Evolutionary conservation across 2,113 vertebrate species (phyloP).

Genomic region (Donacobius atricapilla): DNA sequence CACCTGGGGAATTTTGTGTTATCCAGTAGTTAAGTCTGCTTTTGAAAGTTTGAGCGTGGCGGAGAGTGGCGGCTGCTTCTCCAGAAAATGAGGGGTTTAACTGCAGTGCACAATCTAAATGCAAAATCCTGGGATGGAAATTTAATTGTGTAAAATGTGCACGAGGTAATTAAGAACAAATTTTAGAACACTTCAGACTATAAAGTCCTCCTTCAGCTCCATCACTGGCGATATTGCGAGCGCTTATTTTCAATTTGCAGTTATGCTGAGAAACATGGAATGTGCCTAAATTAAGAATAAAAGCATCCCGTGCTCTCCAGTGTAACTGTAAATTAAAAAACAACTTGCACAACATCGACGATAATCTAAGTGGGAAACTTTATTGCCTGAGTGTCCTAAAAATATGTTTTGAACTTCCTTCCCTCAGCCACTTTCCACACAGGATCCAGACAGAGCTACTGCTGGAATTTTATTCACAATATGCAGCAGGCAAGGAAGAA

Average conservation of each 20-base stretch:
- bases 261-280: slow-evolving; percentile 68
- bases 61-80: background rate
- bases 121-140: slow-evolving; percentile 73
- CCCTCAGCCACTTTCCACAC: background rate
- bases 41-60: slow-evolving; percentile 58
- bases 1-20: slow-evolving; percentile 71
- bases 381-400: slow-evolving; percentile 15
- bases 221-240: slow-evolving; percentile 44
- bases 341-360: slow-evolving; percentile 7
- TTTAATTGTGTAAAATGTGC: slow-evolving; percentile 76
- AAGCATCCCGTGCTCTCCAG: slow-evolving; percentile 13
- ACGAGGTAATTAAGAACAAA: slow-evolving; percentile 77
- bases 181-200: slow-evolving; percentile 72
- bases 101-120: slow-evolving; percentile 65
- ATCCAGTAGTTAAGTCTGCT: slow-evolving; percentile 75
- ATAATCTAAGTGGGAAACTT: background rate
- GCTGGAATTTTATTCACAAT: background rate
- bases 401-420: background rate
- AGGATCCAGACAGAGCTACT: background rate
- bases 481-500: background rate
- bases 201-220: slow-evolving; percentile 70
- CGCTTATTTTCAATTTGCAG: slow-evolving; percentile 77
- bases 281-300: slow-evolving; percentile 63
- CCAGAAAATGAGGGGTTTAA: slow-evolving; percentile 62
- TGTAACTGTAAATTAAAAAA: slow-evolving; percentile 63